These are phyloP conservation scores for Agonum fuliginosum DNA, from an alignment of 2,888 invertebrate genomes.

Conservation along the genomic window DNA sequence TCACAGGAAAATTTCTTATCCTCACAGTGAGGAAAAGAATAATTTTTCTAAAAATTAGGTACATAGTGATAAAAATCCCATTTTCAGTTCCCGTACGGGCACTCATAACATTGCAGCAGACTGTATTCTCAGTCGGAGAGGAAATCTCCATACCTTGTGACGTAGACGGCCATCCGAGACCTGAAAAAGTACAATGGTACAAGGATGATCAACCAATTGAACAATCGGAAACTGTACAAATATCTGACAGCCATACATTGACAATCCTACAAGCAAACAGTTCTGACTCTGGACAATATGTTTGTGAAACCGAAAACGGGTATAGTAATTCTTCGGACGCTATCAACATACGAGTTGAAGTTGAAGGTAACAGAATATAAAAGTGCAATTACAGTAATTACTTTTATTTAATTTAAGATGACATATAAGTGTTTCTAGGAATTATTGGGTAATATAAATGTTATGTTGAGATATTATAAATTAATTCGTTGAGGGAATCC, in stretches of 20 bases:
- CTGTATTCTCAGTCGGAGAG: conserved; percentile 79
- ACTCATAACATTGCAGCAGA: conserved; percentile 76
- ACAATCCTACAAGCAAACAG: conserved; percentile 78
- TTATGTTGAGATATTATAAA: no score
- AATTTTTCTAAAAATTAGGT: no score
- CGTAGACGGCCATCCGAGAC: conserved; percentile 86
- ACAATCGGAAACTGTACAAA: conserved; percentile 76
- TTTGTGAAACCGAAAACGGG: conserved; percentile 87
- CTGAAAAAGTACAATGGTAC: conserved; percentile 87
- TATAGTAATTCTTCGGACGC: conserved; percentile 80
- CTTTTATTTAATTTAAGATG: no score
- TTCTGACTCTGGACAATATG: conserved; percentile 87
- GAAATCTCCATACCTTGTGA: conserved; percentile 84
- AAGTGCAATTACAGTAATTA: no score
- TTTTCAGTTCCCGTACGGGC: conserved; percentile 82
- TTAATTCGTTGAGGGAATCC: no score
- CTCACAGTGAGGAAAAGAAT: no score
- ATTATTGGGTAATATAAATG: no score
- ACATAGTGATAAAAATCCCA: no score
- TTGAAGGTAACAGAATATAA: conserved; percentile 79
- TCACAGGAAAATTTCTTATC: no score
- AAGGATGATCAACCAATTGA: conserved; percentile 81
- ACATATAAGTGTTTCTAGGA: no score
- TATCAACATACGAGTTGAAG: conserved; percentile 81
- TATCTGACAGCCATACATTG: conserved; percentile 82